phyloP scores from a whole-genome alignment of 2,797 vertebrate genomes.

The Gymnopithys bicolor region DNA sequence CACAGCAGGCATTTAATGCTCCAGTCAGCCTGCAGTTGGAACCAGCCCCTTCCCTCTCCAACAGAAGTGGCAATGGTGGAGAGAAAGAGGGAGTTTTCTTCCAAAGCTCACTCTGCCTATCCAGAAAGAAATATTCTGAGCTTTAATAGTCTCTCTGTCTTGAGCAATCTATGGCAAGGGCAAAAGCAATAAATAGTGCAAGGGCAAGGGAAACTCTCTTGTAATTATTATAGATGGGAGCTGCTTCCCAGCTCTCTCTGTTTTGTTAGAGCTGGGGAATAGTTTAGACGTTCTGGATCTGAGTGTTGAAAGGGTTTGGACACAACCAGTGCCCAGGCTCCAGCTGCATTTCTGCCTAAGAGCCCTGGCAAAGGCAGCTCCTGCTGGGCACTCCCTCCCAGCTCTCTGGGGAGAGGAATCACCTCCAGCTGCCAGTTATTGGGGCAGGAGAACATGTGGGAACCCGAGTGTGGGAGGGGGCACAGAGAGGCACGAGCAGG shows the following conservation, averaged over 20 bases:
- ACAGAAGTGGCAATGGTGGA: neutral
- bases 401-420: neutral
- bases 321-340: neutral
- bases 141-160: conserved; percentile 5
- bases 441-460: neutral
- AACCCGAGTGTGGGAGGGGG: neutral
- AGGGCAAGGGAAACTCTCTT: conserved; percentile 19
- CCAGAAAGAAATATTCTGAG: neutral
- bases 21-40: conserved; percentile 54
- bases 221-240: neutral
- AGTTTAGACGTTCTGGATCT: neutral
- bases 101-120: neutral
- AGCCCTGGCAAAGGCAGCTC: neutral
- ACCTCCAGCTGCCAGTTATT: neutral
- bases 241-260: neutral
- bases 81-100: neutral
- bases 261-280: neutral
- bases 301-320: neutral
- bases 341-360: neutral
- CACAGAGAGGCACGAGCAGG: neutral
- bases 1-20: conserved; percentile 41
- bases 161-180: neutral
- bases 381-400: neutral
- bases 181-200: conserved; percentile 26
- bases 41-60: conserved; percentile 23